phyloP scores from a whole-genome alignment of 2,113 vertebrate species.

The Isichthys henryi region DNA sequence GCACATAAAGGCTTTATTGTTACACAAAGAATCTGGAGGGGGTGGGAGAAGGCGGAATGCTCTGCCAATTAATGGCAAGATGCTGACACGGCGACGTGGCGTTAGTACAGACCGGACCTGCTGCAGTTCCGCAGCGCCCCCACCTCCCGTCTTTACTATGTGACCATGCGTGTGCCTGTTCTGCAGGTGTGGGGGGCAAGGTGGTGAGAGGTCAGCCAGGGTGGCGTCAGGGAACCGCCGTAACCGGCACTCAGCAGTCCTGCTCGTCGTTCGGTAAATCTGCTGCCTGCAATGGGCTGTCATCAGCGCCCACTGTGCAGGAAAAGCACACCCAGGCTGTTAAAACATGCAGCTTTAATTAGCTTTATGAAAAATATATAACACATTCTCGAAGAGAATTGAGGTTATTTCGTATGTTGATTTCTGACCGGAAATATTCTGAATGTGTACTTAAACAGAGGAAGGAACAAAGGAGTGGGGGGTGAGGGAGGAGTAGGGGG shows the following conservation, averaged over 20 bases:
- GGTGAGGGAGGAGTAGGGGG: not conserved
- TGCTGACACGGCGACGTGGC: not conserved
- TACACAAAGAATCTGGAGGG: not conserved
- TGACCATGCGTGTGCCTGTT: not conserved
- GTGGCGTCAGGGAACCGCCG: not conserved
- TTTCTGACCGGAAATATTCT: not conserved
- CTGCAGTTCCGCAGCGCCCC: not conserved
- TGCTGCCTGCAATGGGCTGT: not conserved
- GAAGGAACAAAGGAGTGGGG: not conserved
- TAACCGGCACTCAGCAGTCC: not conserved
- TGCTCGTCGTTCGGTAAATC: not conserved
- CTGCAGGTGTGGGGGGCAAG: not conserved
- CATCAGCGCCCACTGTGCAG: not conserved
- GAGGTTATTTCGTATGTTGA: not conserved
- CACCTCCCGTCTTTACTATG: not conserved
- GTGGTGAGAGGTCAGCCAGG: not conserved
- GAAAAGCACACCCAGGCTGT: not conserved
- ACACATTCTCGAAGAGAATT: not conserved
- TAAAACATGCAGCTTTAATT: not conserved
- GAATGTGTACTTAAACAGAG: not conserved
- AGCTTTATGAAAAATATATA: not conserved
- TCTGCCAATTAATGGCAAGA: not conserved
- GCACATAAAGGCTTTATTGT: not conserved
- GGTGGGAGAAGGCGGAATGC: not conserved
- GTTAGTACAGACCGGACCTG: not conserved